Evolutionary conservation across 2,888 invertebrate genomes (phyloP), one percentile per base, ranked within the genome.

Genomic region (Drosophila niveifrons): DNA sequence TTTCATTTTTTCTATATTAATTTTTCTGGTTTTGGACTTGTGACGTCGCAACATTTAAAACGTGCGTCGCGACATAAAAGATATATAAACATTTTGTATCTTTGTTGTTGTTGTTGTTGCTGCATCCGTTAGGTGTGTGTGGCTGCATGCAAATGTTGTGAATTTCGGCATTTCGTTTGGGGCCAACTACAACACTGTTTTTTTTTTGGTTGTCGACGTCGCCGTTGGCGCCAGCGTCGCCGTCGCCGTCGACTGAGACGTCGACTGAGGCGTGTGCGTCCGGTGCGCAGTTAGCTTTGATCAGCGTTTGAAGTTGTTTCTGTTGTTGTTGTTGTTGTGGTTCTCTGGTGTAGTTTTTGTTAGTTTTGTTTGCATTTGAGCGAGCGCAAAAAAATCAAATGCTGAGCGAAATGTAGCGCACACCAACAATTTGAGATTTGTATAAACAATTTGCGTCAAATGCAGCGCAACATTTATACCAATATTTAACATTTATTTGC

Each of bases 201-300:
- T 31, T 59, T 58, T 51, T 57, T 28, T 63, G 51, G 23, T 11
- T 6, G 52, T 41, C 46, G 44, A 47, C 52, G 50, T 10, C 62
- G 29, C 3, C 64, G 18, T 13, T 41, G 51, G 6, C 43, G 56
- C 39, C 52, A 11, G 23, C 74, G 41, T 13, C 47, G 58, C 28
- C 50, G 11, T 36, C 29, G 53, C 10, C 29, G 36, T n/a, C n/a
- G n/a, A n/a, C 6, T 23, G 23, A 23, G 23, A 23, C 23, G 23
- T 15, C 47, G 50, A 56, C 69, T 34, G 64, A 70, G 76, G 72
- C 80, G 79, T 79, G 70, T 77, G 82, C 77, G 84, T 87, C 88
- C 88, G 88, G 88, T 85, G 83, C 79, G 85, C 84, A 80, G 72
- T 84, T 84, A 63, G 78, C 82, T 87, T 87, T 84, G 84, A 84